Conservation (phyloP, 2,888 invertebrate genomes). For the Calameuta pallipes region DNA sequence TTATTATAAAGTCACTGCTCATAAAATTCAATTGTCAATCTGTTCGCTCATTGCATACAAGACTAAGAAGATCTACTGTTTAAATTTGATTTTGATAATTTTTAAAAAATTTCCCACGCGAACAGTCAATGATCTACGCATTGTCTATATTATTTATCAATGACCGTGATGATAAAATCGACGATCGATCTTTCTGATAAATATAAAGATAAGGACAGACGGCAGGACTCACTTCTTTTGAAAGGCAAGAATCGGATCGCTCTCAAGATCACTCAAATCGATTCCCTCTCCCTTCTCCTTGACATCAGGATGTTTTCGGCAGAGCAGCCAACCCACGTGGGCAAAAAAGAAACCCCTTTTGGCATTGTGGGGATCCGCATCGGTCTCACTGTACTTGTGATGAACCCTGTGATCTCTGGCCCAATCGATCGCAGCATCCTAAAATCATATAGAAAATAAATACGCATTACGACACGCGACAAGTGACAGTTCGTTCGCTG, state of each 20-base stretch:
- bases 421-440: slow-evolving; percentile 85
- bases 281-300: slow-evolving; percentile 86
- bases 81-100: too few species aligned
- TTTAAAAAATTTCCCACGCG: too few species aligned
- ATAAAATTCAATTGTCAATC: too few species aligned
- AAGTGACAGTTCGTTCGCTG: background rate
- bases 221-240: slow-evolving; percentile 82
- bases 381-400: slow-evolving; percentile 93
- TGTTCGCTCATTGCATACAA: too few species aligned
- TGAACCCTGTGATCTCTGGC: slow-evolving; percentile 84
- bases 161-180: too few species aligned
- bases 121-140: too few species aligned
- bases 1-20: background rate
- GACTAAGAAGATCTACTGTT: too few species aligned
- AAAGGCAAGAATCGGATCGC: slow-evolving; percentile 86
- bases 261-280: slow-evolving; percentile 84
- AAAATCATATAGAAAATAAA: slow-evolving; percentile 29
- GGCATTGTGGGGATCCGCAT: slow-evolving; percentile 94
- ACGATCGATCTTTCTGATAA: background rate
- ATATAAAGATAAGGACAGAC: background rate
- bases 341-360: slow-evolving; percentile 95
- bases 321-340: slow-evolving; percentile 94
- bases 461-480: background rate
- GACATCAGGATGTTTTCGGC: slow-evolving; percentile 91
- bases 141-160: too few species aligned